Evolutionary conservation across 2,888 invertebrate species (phyloP), one percentile per base, ranked within the genome.

Genomic region (Cyclophora albipunctata): DNA sequence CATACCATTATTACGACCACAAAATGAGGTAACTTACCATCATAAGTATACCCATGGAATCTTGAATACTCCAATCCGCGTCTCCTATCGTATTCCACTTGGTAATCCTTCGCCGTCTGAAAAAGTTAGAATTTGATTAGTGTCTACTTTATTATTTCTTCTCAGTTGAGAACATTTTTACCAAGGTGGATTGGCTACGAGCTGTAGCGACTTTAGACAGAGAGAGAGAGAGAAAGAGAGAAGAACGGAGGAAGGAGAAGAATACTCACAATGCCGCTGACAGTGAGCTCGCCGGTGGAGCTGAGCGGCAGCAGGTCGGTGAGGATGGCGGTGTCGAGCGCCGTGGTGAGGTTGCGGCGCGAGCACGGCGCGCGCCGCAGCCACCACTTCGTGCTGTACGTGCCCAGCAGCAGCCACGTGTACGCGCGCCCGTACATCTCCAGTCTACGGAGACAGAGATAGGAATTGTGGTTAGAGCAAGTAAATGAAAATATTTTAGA

Each of bases 41-140:
- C 99, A 78, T 99, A 99, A 5, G 98, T 98, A 81, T 99, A 99
- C 2, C 98, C 98, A 78, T 98, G 98, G 75, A 97, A 98, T 60
- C 97, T 91, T 40, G 97, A 98, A 84, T 96, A 98, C 71, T 97
- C 96, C 1, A 84, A 75, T 2, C 95, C 94, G 59, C 96, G 90
- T 56, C 94, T 86, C 37, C 93, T 91, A 69, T 97, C 93, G 78
- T 98, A 98, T 75, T 96, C 94, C 42, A 91, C 89, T 69, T 93
- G 91, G 75, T 98, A 98, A 75, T 97, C 96, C 62, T 94, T 93
- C 0, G 98, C 94, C 0, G 96, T 97, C 97, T 98, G 85, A 37
- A 84, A 90, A 59, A 20, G 20, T 20, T 2, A 20, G 1, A 20
- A 20, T 20, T 20, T 20, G 20, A 20, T 20, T 20, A 20, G 20